Conservation (phyloP, 2,888 invertebrate species). For the Lumbricus terrestris region DNA sequence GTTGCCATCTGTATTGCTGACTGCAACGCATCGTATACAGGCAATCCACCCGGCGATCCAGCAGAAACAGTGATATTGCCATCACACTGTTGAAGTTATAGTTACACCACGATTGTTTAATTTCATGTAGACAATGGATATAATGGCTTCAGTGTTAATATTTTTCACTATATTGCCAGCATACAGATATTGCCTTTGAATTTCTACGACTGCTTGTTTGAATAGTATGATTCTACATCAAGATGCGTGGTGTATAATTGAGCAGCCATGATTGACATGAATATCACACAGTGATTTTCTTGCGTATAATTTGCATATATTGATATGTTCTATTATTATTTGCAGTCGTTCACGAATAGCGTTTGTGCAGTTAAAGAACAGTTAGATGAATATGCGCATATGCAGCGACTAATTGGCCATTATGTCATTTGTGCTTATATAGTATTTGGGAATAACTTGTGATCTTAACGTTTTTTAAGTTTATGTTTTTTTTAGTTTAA, state of each 20-base stretch:
- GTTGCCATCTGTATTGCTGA: not conserved
- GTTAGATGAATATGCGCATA: not conserved
- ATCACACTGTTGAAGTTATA: not conserved
- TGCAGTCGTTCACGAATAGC: not conserved
- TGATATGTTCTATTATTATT: not conserved
- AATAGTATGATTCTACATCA: not conserved
- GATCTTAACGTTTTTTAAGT: not conserved
- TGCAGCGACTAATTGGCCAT: not conserved
- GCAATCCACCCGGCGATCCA: not conserved
- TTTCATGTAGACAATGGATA: no score
- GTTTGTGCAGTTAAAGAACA: not conserved
- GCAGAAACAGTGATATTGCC: not conserved
- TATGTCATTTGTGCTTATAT: not conserved
- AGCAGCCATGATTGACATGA: not conserved
- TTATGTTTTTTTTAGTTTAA: not conserved
- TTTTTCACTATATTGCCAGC: not conserved
- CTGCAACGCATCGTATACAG: not conserved
- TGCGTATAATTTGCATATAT: not conserved
- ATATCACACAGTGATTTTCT: not conserved
- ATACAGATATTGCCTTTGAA: constrained; percentile 3
- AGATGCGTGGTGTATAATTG: not conserved
- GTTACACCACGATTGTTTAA: not conserved
- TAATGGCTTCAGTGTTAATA: not conserved
- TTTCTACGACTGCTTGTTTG: not conserved
- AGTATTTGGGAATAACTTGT: not conserved